Evolutionary conservation across 2,888 invertebrate species (phyloP), one percentile per base, ranked within the genome.

Genomic region (Atethmia centrago): DNA sequence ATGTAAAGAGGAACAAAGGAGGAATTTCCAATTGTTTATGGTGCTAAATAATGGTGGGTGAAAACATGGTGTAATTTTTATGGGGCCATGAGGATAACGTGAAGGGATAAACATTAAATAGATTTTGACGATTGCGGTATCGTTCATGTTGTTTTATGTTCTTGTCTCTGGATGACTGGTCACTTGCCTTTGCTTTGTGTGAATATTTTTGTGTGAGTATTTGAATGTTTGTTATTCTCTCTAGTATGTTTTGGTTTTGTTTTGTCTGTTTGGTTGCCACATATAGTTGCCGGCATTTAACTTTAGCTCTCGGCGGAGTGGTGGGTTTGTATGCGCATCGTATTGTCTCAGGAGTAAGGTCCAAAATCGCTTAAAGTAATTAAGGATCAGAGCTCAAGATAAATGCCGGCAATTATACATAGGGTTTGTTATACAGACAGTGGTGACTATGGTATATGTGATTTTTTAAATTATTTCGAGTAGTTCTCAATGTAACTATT

Each of bases 121-220:
- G 80, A 77, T 82, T 80, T 80, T 80, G 82, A 80, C 77, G 73
- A 82, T 80, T 70, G 78, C 78, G 82, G 80, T 70, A 63, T 69
- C 66, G 51, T 82, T 69, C 42, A 71, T 61, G 77, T 63, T 19
- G 81, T 82, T 82, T 80, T 80, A 78, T 82, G 49, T 42, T 68
- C 68, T 67, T 67, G 81, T 59, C 75, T 77, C 55, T 28, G 51
- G 16, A 9, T 51, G 77, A 45, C 63, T 64, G 49, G 58, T 55
- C 31, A 28, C 19, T 40, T 36, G 55, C 25, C 28, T n/a, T 53
- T 14, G 51, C 42, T 40, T 31, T 68, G 45, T 71, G 66, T n/a
- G 53, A 56, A 71, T 77, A 67, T 67, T 25, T 79, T 66, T 36
- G 51, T 49, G 40, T 56, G 28, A 65, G 31, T 40, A 42, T 51